Conservation (phyloP, 2,797 vertebrate species). For the Betta splendens region DNA sequence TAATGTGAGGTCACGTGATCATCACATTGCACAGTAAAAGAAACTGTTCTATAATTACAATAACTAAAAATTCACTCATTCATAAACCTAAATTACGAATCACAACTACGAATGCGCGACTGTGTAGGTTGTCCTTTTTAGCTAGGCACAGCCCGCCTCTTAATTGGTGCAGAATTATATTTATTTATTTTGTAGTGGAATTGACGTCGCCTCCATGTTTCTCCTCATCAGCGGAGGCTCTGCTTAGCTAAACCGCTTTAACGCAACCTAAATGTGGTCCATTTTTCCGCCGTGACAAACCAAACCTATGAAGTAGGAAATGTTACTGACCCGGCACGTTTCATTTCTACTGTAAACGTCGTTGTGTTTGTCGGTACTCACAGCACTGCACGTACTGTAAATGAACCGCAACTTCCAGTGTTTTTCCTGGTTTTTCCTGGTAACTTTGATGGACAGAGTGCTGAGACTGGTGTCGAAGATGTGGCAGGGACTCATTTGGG, state of each 20-base stretch:
- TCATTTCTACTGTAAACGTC: constrained; percentile 8
- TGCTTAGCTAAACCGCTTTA: too few relatives aligned
- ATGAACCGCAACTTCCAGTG: constrained; percentile 73
- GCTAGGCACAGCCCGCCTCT: too few relatives aligned
- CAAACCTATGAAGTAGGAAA: not conserved
- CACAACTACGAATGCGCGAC: too few relatives aligned
- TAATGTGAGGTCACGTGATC: too few relatives aligned
- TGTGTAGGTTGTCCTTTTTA: too few relatives aligned
- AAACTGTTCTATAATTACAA: too few relatives aligned
- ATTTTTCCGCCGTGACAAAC: not conserved
- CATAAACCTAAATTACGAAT: too few relatives aligned
- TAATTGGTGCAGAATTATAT: not conserved
- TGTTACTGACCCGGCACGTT: constrained; percentile 1
- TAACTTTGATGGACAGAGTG: constrained; percentile 66
- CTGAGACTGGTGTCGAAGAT: constrained; percentile 57
- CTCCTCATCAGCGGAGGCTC: too few relatives aligned
- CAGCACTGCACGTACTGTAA: constrained; percentile 83
- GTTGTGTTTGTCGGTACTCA: constrained; percentile 69
- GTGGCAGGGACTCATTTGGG: constrained; percentile 48
- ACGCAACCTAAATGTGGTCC: too few relatives aligned
- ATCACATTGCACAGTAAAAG: too few relatives aligned
- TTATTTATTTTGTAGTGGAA: not conserved
- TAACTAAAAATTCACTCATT: too few relatives aligned
- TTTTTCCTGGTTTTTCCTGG: constrained; percentile 69
- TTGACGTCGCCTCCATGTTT: too few relatives aligned